Conservation (phyloP, 2,113 vertebrate genomes). For the Burhinus oedicnemus region DNA sequence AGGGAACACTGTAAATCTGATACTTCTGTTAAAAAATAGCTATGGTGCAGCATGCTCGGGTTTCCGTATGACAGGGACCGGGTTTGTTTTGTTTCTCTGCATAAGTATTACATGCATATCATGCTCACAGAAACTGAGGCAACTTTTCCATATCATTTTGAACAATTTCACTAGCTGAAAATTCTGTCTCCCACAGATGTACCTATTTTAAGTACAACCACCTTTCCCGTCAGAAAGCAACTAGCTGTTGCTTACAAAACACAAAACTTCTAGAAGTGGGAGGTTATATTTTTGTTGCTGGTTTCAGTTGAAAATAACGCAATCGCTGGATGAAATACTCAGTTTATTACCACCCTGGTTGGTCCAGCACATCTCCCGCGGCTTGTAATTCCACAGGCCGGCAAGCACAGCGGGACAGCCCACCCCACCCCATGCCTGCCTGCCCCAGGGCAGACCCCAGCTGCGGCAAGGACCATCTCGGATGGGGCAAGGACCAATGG, state of each 20-base stretch:
- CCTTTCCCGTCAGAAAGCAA: not conserved
- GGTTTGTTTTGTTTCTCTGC: not conserved
- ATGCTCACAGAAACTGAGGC: not conserved
- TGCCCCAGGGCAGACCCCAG: not conserved
- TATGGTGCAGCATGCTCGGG: not conserved
- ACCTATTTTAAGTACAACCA: conserved; percentile 28
- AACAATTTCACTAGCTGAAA: conserved; percentile 4
- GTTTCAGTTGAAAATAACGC: not conserved
- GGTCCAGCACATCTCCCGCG: not conserved
- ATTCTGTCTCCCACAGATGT: not conserved
- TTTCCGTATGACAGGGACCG: not conserved
- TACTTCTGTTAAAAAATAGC: conserved; percentile 53
- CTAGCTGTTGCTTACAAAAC: conserved; percentile 32
- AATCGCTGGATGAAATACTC: not conserved
- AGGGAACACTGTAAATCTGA: conserved; percentile 26
- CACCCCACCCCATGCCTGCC: not conserved
- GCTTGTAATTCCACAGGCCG: not conserved
- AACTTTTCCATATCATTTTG: not conserved
- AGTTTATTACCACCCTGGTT: not conserved
- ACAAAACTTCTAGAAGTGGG: conserved; percentile 10
- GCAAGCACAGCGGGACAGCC: not conserved
- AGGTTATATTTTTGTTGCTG: conserved; percentile 39
- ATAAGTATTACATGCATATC: not conserved
- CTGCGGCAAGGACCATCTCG: not conserved
- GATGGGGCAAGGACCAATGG: not conserved